These are phyloP conservation scores for Thalpophila matura DNA, from an alignment of 2,888 invertebrate species.

Conservation along the genomic window DNA sequence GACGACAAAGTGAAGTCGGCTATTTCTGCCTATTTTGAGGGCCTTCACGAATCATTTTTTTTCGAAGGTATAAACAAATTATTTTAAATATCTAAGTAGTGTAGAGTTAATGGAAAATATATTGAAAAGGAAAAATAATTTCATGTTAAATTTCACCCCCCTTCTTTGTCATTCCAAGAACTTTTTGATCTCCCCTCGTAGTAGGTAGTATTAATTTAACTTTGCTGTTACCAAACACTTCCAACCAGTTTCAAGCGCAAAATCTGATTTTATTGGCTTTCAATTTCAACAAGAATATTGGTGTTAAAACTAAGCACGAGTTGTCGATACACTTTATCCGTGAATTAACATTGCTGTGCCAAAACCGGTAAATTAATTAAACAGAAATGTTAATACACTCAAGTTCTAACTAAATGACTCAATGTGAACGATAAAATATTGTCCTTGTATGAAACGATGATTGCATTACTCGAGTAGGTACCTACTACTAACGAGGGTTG, in stretches of 20 bases:
- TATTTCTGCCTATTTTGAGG: too few relatives aligned
- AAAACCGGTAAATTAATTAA: conserved; percentile 19
- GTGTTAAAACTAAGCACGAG: background rate
- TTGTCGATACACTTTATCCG: conserved; percentile 17
- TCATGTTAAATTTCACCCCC: too few relatives aligned
- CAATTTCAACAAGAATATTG: conserved; percentile 23
- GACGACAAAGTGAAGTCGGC: too few relatives aligned
- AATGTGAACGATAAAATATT: conserved; percentile 14
- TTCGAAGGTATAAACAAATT: too few relatives aligned
- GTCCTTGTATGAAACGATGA: conserved; percentile 12
- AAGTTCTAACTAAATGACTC: conserved; percentile 10
- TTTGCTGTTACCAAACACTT: conserved; percentile 37
- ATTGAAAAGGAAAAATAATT: too few relatives aligned
- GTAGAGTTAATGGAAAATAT: too few relatives aligned
- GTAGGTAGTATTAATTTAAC: conserved; percentile 31
- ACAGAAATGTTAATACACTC: conserved; percentile 13
- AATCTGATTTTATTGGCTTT: conserved; percentile 32
- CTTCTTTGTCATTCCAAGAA: too few relatives aligned
- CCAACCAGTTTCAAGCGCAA: conserved; percentile 8
- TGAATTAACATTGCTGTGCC: conserved; percentile 15
- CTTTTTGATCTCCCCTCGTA: too few relatives aligned
- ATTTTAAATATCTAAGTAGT: too few relatives aligned
- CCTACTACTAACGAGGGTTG: conserved; percentile 12
- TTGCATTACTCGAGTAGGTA: conserved; percentile 7
- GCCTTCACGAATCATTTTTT: too few relatives aligned